Conservation (phyloP, 2,113 vertebrate species). For the Etheostoma spectabile region DNA sequence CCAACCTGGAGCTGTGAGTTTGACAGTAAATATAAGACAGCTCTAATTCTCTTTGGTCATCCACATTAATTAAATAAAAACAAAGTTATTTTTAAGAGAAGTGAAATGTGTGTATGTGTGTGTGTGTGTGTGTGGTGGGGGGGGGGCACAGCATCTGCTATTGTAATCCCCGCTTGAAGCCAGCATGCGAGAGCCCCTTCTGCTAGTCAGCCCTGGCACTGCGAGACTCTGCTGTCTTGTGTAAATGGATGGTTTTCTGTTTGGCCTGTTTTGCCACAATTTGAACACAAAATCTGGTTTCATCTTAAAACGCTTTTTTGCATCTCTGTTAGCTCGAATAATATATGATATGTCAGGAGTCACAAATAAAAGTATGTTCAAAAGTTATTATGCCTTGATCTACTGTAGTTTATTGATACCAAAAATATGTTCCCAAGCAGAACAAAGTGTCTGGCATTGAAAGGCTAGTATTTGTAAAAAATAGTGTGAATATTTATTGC, state of each 20-base stretch:
- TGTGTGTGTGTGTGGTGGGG: too few relatives aligned
- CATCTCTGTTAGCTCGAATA: slow-evolving; percentile 1
- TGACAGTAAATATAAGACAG: background rate
- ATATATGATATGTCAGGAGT: background rate
- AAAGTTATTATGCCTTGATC: background rate
- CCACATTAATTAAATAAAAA: too few relatives aligned
- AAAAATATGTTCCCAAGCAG: background rate
- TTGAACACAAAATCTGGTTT: slow-evolving; percentile 42
- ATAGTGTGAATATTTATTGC: slow-evolving; percentile 18
- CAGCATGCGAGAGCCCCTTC: slow-evolving; percentile 12
- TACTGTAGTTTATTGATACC: background rate
- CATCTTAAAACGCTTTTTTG: slow-evolving; percentile 9
- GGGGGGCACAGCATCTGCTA: slow-evolving; percentile 46
- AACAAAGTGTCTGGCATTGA: background rate
- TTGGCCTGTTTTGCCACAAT: slow-evolving; percentile 14
- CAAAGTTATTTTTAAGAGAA: too few relatives aligned
- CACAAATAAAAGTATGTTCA: background rate
- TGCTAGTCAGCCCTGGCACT: slow-evolving; percentile 37
- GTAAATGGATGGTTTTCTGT: slow-evolving; percentile 40
- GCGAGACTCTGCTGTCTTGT: slow-evolving; percentile 25
- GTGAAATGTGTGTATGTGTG: background rate
- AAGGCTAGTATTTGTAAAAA: background rate
- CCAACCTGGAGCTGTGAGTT: background rate
- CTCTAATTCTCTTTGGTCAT: background rate
- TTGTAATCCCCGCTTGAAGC: slow-evolving; percentile 46